Conservation (phyloP, 2,888 invertebrate species). For the Choreutis nemorana region DNA sequence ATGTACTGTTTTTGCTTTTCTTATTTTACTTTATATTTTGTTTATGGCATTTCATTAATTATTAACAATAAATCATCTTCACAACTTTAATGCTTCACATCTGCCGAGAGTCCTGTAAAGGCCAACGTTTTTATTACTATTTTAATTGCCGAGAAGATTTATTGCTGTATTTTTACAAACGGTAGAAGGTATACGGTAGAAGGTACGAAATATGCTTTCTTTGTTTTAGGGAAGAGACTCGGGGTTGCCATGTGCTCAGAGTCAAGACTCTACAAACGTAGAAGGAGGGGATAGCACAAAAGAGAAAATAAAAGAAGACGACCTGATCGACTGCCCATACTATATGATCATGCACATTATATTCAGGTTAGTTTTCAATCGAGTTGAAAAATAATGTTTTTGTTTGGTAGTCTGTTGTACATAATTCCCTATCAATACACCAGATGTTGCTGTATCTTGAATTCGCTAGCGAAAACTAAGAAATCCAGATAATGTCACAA, state of each 20-base stretch:
- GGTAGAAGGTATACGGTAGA: no score
- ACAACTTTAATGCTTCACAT: no score
- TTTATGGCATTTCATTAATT: no score
- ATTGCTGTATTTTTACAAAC: no score
- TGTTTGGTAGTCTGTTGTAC: neutral
- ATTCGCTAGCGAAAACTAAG: neutral
- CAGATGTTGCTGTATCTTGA: neutral
- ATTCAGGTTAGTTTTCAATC: slow-evolving; percentile 46
- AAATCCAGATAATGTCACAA: no score
- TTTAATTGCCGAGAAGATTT: neutral
- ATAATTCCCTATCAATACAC: neutral
- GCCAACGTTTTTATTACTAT: slow-evolving; percentile 1
- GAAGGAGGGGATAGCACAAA: slow-evolving; percentile 49
- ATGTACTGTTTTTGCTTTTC: no score
- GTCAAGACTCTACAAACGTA: slow-evolving; percentile 56
- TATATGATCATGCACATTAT: slow-evolving; percentile 77
- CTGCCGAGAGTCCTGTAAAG: no score
- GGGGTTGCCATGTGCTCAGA: slow-evolving; percentile 49
- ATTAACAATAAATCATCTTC: no score
- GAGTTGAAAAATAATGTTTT: neutral
- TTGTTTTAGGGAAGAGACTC: slow-evolving; percentile 48
- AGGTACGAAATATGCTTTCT: slow-evolving; percentile 1
- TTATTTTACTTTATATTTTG: no score
- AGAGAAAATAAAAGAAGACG: slow-evolving; percentile 43
- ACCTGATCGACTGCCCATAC: slow-evolving; percentile 68